Evolutionary conservation across 2,888 invertebrate genomes (phyloP).

Genomic region (Caradrina clavipalpis): DNA sequence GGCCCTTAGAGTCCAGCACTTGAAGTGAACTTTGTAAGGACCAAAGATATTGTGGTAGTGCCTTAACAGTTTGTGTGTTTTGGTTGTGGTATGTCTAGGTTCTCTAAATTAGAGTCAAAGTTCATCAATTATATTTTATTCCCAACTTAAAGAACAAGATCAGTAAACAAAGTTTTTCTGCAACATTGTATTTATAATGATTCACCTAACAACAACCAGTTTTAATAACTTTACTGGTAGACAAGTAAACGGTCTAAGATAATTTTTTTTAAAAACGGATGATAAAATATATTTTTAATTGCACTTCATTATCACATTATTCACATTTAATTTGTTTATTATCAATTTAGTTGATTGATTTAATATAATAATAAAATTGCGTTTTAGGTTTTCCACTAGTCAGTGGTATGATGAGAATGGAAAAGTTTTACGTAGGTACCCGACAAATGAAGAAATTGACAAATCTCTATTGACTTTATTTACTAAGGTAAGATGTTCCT

Average conservation of each 20-base stretch:
- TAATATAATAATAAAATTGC: conserved; percentile 24
- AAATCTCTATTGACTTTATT: conserved; percentile 85
- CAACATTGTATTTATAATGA: conserved; percentile 14
- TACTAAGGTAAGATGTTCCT: conserved; percentile 85
- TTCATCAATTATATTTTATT: conserved; percentile 8
- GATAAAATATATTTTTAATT: conserved; percentile 33
- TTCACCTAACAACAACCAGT: not conserved
- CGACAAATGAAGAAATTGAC: conserved; percentile 87
- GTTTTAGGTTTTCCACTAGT: conserved; percentile 93
- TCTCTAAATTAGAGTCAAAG: not conserved
- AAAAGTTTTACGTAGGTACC: conserved; percentile 91
- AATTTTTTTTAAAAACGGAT: conserved; percentile 13
- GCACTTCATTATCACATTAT: not conserved
- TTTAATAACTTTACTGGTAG: conserved; percentile 2
- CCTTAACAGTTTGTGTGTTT: too few species aligned
- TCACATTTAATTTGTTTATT: not conserved
- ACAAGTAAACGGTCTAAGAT: conserved; percentile 25
- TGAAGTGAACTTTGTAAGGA: too few species aligned
- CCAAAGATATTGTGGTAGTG: too few species aligned
- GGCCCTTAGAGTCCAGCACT: too few species aligned
- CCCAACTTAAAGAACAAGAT: not conserved
- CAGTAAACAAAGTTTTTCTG: not conserved
- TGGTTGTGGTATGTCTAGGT: not conserved
- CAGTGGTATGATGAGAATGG: conserved; percentile 96
- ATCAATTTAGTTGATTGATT: conserved; percentile 3